Evolutionary conservation across 2,113 vertebrate species (phyloP).

Genomic region (Copsychus sechellarum): DNA sequence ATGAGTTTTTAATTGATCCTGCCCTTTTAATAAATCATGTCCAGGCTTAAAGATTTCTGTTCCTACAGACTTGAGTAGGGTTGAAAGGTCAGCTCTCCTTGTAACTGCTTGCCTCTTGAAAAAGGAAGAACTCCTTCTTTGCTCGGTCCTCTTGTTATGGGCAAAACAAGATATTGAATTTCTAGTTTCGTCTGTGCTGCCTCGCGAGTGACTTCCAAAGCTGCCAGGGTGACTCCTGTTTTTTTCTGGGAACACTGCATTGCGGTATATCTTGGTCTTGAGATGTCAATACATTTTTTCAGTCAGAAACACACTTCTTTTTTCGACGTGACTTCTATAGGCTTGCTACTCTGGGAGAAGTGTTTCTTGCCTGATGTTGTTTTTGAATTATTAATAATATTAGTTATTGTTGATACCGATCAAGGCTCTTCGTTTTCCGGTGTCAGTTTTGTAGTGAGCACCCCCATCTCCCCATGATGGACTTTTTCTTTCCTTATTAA

Average conservation of each 20-base stretch:
- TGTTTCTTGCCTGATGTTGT: neutral
- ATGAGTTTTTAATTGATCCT: conserved; percentile 46
- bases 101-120: fast-evolving
- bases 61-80: neutral
- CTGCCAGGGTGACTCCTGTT: neutral
- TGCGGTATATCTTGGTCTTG: neutral
- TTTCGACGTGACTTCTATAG: neutral
- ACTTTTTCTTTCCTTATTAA: neutral
- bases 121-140: neutral
- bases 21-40: conserved; percentile 35
- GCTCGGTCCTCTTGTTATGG: neutral
- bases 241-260: neutral
- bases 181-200: neutral
- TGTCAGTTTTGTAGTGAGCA: neutral
- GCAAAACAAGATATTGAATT: neutral
- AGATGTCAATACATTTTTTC: neutral
- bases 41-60: neutral
- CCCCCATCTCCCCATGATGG: neutral
- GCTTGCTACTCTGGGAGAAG: neutral
- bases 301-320: neutral
- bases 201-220: neutral
- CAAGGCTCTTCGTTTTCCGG: neutral
- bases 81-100: neutral
- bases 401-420: neutral
- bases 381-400: neutral